Evolutionary conservation across 2,113 vertebrate species (phyloP), one percentile per base, ranked within the genome.

Genomic region (Aegotheles bennettii): DNA sequence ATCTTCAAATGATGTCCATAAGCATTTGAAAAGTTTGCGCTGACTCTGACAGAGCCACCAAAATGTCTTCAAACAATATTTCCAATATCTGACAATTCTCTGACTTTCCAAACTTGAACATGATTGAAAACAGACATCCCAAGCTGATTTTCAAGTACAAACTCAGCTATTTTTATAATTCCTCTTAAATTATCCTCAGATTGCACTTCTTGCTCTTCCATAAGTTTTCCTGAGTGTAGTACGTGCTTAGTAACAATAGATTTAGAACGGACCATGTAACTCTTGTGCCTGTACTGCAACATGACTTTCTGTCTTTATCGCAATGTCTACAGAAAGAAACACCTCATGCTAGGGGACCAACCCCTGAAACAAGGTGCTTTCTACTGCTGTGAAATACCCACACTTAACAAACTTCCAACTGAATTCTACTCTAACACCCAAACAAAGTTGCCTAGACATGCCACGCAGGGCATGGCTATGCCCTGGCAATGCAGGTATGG

Each of bases 31-130:
- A 91, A 90, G 10, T 9, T 8, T 51, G 6, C 54, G 29, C 53
- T 56, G n/a, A 73, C 43, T 79, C 48, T 86, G 54, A 83, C 11
- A 69, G 59, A 68, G 53, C 28, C 54, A 94, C 35, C 12, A 69
- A 87, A 48, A 69, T 50, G 63, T 43, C 83, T 88, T 90, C 79
- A 90, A 40, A 92, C 70, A 83, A 57, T 47, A 70, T 70, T 86
- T 90, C 83, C 68, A 94, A 33, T 95, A 94, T 54, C 33, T 40
- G 76, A 84, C 42, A 16, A 42, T 84, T 69, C 42, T 84, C 79
- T 81, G 43, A 61, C 73, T 84, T 84, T 63, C 38, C 74, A 75
- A 71, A 50, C 51, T 92, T 69, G n/a, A 83, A 57, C 18, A 23
- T 74, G 79, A 81, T 69, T 84, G 35, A 74, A 95, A 90, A 69